phyloP scores from a whole-genome alignment of 2,888 invertebrate species.

The Leptarthrus brevirostris region DNA sequence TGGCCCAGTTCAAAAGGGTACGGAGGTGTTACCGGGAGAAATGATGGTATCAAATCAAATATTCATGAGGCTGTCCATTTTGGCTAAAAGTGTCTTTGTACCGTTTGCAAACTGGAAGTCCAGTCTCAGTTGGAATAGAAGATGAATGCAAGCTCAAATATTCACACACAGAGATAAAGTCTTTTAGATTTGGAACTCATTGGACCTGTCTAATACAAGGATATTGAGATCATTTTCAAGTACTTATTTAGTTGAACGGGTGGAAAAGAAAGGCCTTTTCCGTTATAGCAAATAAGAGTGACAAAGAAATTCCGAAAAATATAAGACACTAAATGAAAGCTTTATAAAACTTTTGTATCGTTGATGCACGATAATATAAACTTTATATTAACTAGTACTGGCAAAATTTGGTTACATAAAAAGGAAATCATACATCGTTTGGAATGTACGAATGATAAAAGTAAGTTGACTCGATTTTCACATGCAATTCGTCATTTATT shows the following conservation, averaged over 20 bases:
- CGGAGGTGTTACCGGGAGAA: conserved; percentile 15
- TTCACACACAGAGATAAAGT: conserved; percentile 12
- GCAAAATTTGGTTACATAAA: conserved; percentile 14
- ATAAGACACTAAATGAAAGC: too few relatives aligned
- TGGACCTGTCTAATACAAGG: conserved; percentile 9
- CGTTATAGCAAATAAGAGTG: too few relatives aligned
- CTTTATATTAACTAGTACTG: too few relatives aligned
- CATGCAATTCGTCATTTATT: conserved; percentile 22
- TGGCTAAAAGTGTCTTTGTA: conserved; percentile 26
- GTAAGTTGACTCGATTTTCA: conserved; percentile 27
- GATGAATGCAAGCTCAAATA: conserved; percentile 11
- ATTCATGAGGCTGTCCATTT: conserved; percentile 41
- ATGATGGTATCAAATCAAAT: conserved; percentile 36
- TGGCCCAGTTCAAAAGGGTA: conserved; percentile 19
- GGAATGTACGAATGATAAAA: background rate
- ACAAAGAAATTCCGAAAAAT: too few relatives aligned
- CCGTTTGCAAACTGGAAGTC: conserved; percentile 24
- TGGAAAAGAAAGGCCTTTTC: background rate
- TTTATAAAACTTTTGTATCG: conserved; percentile 1
- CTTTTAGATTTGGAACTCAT: conserved; percentile 18
- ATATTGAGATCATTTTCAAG: conserved; percentile 27
- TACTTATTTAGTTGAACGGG: background rate
- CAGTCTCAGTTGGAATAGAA: background rate
- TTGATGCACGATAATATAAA: too few relatives aligned
- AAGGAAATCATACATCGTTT: conserved; percentile 7